Evolutionary conservation across 2,113 vertebrate species (phyloP).

Genomic region (Apodemus speciosus): DNA sequence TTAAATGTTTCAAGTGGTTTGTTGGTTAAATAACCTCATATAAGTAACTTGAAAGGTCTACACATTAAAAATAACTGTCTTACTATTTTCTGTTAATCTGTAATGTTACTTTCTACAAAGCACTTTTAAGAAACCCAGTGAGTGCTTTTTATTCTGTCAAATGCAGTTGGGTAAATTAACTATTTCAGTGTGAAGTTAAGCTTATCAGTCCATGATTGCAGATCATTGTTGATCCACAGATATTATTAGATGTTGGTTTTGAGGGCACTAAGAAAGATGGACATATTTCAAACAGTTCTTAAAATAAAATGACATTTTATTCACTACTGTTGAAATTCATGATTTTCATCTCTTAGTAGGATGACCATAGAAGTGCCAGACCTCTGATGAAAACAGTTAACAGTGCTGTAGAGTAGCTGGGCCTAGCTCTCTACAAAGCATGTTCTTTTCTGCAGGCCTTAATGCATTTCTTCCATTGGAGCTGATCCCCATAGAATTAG

Average conservation of each 20-base stretch:
- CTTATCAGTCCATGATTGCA: neutral
- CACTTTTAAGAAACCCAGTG: slow-evolving; percentile 40
- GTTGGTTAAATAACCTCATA: neutral
- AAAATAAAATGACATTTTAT: slow-evolving; percentile 24
- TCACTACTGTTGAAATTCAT: neutral
- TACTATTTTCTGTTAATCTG: slow-evolving; percentile 23
- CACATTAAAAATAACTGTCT: slow-evolving; percentile 33
- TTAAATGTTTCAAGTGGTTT: slow-evolving; percentile 60
- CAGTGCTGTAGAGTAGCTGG: neutral
- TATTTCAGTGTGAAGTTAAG: slow-evolving; percentile 15
- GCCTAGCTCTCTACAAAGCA: neutral
- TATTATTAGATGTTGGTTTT: slow-evolving; percentile 42
- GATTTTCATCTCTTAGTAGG: slow-evolving; percentile 2
- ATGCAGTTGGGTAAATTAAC: neutral
- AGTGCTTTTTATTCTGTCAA: neutral
- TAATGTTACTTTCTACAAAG: slow-evolving; percentile 47
- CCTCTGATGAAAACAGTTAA: neutral
- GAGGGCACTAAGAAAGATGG: neutral
- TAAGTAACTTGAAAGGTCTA: neutral
- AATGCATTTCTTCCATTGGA: slow-evolving; percentile 41
- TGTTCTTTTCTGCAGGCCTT: slow-evolving; percentile 31
- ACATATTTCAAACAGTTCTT: slow-evolving; percentile 18
- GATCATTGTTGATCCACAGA: neutral
- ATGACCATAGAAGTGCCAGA: neutral
- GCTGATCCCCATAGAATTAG: slow-evolving; percentile 25